A percentile compares a stretch with the other conserved stretches of the same genome.
phyloP scores from a whole-genome alignment of 1,140 invertebrate genomes.

The Drosophila murphyi region DNA sequence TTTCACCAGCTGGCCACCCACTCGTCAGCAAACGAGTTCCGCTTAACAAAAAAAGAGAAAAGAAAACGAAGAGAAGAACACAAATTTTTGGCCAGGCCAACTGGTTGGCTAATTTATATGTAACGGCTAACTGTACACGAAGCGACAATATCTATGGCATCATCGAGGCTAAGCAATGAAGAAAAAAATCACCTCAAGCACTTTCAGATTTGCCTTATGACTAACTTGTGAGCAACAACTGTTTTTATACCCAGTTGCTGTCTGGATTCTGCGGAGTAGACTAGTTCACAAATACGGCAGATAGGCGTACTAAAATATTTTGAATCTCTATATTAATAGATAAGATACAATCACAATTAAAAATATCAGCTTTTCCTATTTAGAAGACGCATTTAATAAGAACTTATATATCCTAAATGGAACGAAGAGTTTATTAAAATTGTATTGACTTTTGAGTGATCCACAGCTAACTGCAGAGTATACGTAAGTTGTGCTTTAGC shows the following conservation, averaged over 20 bases:
- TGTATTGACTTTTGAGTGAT: background rate
- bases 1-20: constrained; percentile 64
- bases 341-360: no score
- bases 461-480: constrained; percentile 13
- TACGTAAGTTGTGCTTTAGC: background rate
- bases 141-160: constrained; percentile 77
- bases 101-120: constrained; percentile 74
- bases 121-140: constrained; percentile 78
- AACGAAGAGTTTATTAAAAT: no score
- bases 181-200: constrained; percentile 30
- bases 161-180: constrained; percentile 32
- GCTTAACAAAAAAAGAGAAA: constrained; percentile 6
- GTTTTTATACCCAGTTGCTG: constrained; percentile 32
- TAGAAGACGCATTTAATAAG: no score
- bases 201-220: constrained; percentile 33
- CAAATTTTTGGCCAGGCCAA: constrained; percentile 59
- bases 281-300: no score
- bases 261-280: no score
- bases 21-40: constrained; percentile 68
- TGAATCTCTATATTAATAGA: no score
- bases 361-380: no score
- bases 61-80: constrained; percentile 4
- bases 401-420: no score
- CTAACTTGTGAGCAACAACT: constrained; percentile 34
- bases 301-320: no score